Conservation (phyloP, 2,113 vertebrate species). For the Boulengeromyrus knoepffleri region DNA sequence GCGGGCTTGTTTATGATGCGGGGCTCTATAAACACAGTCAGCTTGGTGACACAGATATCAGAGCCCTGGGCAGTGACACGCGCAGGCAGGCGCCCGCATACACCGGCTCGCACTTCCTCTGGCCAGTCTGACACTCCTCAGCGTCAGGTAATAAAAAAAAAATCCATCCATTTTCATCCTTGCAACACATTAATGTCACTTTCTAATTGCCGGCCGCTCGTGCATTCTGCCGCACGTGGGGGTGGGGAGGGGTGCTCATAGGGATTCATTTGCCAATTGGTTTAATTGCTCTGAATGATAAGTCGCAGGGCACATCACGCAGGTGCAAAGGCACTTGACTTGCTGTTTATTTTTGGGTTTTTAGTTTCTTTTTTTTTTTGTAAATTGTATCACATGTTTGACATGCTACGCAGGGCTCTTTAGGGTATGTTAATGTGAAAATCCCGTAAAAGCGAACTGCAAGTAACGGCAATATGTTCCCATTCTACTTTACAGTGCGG, state of each 20-base stretch:
- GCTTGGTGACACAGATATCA: constrained; percentile 94
- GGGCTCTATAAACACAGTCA: constrained; percentile 96
- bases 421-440: constrained; percentile 18
- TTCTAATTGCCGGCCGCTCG: constrained; percentile 50
- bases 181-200: constrained; percentile 50
- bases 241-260: constrained; percentile 39
- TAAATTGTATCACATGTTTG: constrained; percentile 14
- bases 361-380: background rate
- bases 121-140: constrained; percentile 85
- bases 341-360: constrained; percentile 8
- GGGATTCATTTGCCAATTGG: constrained; percentile 54
- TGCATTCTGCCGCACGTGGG: background rate
- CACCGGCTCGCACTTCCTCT: constrained; percentile 81
- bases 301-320: constrained; percentile 21
- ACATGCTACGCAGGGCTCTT: constrained; percentile 19
- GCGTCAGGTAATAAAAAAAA: constrained; percentile 84
- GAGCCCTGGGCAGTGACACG: constrained; percentile 89
- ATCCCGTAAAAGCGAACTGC: constrained; percentile 42
- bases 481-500: constrained; percentile 46
- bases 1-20: constrained; percentile 98
- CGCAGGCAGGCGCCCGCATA: constrained; percentile 82
- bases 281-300: constrained; percentile 56
- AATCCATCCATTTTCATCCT: constrained; percentile 64
- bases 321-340: constrained; percentile 12
- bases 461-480: constrained; percentile 29